Base-by-base conservation (phyloP, 1,140 invertebrate genomes). In the Microvelia longipes region DNA sequence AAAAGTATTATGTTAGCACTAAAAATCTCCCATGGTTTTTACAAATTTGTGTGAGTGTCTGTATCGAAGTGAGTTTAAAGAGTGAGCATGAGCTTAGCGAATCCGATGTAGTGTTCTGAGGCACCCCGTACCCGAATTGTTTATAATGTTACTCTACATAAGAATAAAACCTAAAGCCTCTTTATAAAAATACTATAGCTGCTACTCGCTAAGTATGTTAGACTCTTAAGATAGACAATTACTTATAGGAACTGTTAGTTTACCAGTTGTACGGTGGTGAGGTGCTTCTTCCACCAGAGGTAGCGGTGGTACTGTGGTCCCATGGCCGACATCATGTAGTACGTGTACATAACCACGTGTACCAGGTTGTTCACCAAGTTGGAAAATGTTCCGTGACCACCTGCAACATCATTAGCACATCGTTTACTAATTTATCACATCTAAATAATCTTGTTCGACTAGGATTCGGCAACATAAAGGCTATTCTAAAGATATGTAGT, bases 281-380 rank as follows among this genome's bases (percentile, higher is more conserved):
- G 85, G 77, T 96, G 90, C 78, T 92, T 94, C 80, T 96, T 96
- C 93, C 93, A 97, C 93, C 93, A 96, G 19, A 96, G 80, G 76
- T 91, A 95, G 77, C 93, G 93, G 78, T 93, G 90, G 79, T 92
- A 92, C 75, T 91, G 85, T 1, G 93, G 93, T 29, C 93, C 93
- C 87, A 95, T 87, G 1, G 93, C 92, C 0, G 94, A 85, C 75
- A 95, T 83, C 86, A 94, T 89, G 79, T 96, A 96, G 79, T 96
- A 96, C 68, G 85, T 84, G 79, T 96, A 96, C 93, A 96, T 95
- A 73, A 94, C 85, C n/a, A 95, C 85, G 77, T 98, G 95, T 2
- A 98, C 93, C 50, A 94, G 85, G 77, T 94, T 94, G 83, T 98
- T 98, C 75, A 97, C 85, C 71, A 93, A 84, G 80, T 92, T 92